Base-by-base conservation (phyloP, 2,888 invertebrate species). In the Melieria picta region DNA sequence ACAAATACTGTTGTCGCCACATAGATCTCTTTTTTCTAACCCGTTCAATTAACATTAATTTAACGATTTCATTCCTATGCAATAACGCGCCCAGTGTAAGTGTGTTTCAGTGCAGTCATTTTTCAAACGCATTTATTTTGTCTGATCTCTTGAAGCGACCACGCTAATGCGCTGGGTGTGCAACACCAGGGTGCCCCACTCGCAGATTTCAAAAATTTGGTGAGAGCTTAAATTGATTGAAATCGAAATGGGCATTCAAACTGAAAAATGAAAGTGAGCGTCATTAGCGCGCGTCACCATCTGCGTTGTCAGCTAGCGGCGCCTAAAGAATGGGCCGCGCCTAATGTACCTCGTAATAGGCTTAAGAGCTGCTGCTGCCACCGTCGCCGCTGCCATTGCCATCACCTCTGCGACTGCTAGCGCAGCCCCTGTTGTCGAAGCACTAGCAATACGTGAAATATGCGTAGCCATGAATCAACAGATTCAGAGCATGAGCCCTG, bases 391-490 rank as follows among this genome's bases (percentile, higher is more conserved):
- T 30, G 30, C 3, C 30, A 30, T 30, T 3, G 30, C 1, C 30
- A 30, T 30, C 30, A 2, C 30, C 30, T 30, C 30, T 30, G 30
- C 30, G 30, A 30, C 30, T 30, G 47, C n/a, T 10, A 61, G 42
- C 55, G 65, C 46, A 30, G 46, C 70, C 69, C 75, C 58, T 46
- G 50, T 30, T 70, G 62, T 63, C 42, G 63, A 64, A 16, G 16
- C 16, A 1, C 50, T 55, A 64, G 45, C 43, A 65, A 71, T 68
- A 67, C 48, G 52, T 77, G 78, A 81, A 78, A 81, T 80, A 81
- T 81, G 79, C 76, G 75, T 71, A 74, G 77, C 72, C 76, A 81
- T 81, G 77, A 75, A 81, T 79, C 81, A 81, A 58, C 50, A 58
- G 13, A 42, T 13, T 48, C 46, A 48, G 30, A n/a, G 42, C 55